Evolutionary conservation across 2,888 invertebrate genomes (phyloP), one percentile per base, ranked within the genome.

Genomic region (Pollenia labialis): DNA sequence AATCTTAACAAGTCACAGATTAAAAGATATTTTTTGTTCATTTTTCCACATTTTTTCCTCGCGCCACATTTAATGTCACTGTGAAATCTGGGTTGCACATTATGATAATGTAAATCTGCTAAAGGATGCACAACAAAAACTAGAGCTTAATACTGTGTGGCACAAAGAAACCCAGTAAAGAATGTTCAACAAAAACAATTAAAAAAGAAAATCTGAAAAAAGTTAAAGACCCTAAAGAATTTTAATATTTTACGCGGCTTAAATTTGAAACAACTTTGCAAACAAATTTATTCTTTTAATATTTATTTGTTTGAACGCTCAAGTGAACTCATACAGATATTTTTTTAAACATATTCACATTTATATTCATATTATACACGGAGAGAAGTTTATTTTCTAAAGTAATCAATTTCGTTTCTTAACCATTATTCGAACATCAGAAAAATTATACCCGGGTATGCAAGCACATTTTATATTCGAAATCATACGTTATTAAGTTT

Each of bases 201-300:
- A 7, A 56, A 56, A 56, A 40, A 40, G 6, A 16, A 64, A 60
- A 6, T 14, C 14, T 1, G n/a, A 64, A 42, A 46, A 14, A 68
- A 40, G 23, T 48, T 68, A 11, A 71, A 40, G 10, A 42, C 58
- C 60, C 74, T 58, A 11, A 48, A 60, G 58, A 74, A 48, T 74
- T 60, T 62, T 60, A 60, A 74, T 74, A 74, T 60, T 74, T 74
- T 74, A 60, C 48, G 60, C 74, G 48, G 74, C 48, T 74, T 74
- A 74, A 72, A 50, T 48, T 68, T 68, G 50, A 32, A 68, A 68
- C 68, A 32, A 32, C 4, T 48, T 68, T 68, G 32, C 48, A 48
- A 14, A 32, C 2, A 10, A 42, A 40, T 42, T 62, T 16, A 16
- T 40, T 40, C 4, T 16, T 62, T 62, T 10, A 42, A 62, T 16